Percentiles rank a stretch among this genome's conserved stretches.
These are phyloP conservation scores for Mellilla xanthometata DNA, from an alignment of 2,888 invertebrate species.

Conservation along the genomic window DNA sequence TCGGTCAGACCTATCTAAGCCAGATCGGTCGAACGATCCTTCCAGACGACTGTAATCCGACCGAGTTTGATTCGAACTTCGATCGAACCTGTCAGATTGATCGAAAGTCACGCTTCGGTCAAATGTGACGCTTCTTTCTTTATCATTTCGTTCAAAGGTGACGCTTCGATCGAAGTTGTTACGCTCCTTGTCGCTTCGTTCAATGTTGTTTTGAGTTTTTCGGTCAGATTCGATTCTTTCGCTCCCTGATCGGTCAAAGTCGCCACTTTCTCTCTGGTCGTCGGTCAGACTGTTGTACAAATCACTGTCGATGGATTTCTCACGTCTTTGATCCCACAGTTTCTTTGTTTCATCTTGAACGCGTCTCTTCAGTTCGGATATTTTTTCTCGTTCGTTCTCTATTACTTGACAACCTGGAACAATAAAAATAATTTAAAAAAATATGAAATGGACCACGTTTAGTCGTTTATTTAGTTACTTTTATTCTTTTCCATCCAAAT, in stretches of 20 bases:
- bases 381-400: slow-evolving; percentile 94
- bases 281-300: slow-evolving; percentile 42
- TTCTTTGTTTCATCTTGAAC: slow-evolving; percentile 95
- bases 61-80: background rate
- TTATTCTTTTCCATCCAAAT: too few species aligned
- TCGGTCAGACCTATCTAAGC: slow-evolving; percentile 11
- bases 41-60: slow-evolving; percentile 4
- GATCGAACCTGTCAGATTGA: slow-evolving; percentile 4
- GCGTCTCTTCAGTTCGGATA: slow-evolving; percentile 91
- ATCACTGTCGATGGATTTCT: slow-evolving; percentile 54
- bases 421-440: too few species aligned
- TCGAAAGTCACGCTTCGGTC: slow-evolving; percentile 14
- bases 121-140: slow-evolving; percentile 7
- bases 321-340: slow-evolving; percentile 87
- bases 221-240: slow-evolving; percentile 21
- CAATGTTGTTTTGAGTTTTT: slow-evolving; percentile 10
- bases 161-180: too few species aligned
- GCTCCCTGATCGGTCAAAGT: slow-evolving; percentile 22
- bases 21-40: slow-evolving; percentile 4
- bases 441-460: too few species aligned
- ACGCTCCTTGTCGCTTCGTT: slow-evolving; percentile 1
- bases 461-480: too few species aligned
- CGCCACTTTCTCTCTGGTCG: slow-evolving; percentile 27
- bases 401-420: slow-evolving; percentile 92
- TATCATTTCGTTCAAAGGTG: slow-evolving; percentile 15